Conservation (phyloP, 2,888 invertebrate genomes). For the Penaeus monodon region DNA sequence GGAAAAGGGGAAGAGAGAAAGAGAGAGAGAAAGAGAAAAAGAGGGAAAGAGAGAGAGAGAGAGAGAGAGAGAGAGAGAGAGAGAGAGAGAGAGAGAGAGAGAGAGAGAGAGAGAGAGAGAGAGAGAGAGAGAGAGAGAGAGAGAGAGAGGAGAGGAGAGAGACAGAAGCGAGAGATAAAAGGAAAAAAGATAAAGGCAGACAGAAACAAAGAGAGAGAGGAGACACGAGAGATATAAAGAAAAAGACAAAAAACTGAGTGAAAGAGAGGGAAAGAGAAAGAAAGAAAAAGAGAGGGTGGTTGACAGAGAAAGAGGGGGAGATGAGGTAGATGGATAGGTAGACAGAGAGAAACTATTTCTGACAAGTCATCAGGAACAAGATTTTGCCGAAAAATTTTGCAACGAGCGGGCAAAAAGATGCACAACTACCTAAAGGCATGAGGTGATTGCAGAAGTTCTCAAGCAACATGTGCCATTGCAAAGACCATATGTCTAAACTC, state of each 20-base stretch:
- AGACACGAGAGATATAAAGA: background rate
- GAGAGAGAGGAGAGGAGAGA: constrained; percentile 11
- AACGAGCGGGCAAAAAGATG: too few species aligned
- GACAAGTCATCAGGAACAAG: too few species aligned
- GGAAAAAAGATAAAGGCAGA: background rate
- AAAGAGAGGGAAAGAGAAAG: background rate
- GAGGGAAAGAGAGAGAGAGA: too few species aligned
- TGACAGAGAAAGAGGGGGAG: background rate
- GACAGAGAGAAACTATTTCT: too few species aligned
- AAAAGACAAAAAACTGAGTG: background rate
- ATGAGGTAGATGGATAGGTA: too few species aligned
- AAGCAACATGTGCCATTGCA: too few species aligned
- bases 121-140: constrained; percentile 29
- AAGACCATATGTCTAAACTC: too few species aligned
- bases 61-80: too few species aligned
- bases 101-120: constrained; percentile 25
- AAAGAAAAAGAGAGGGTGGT: background rate
- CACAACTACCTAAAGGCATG: too few species aligned
- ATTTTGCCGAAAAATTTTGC: too few species aligned
- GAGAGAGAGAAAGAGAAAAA: background rate
- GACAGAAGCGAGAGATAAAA: background rate
- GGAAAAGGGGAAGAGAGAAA: too few species aligned
- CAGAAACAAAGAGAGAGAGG: background rate
- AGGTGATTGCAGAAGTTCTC: too few species aligned
- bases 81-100: background rate